These are phyloP conservation scores for Nycteola revayana DNA, from an alignment of 2,888 invertebrate genomes.

Conservation along the genomic window DNA sequence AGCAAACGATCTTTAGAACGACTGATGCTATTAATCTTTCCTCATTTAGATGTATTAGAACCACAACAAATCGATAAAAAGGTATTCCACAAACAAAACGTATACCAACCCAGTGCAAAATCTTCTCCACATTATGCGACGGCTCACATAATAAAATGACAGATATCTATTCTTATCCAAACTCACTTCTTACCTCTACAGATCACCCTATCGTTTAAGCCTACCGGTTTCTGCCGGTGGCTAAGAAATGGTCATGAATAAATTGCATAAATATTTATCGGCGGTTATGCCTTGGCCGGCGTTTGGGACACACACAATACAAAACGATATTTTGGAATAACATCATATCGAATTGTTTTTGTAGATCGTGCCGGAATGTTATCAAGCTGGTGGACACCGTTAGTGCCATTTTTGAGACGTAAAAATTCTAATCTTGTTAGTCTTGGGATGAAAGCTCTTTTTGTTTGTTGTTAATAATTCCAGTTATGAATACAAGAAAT, in stretches of 20 bases:
- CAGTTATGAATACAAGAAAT: no score
- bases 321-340: conserved; percentile 63
- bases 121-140: no score
- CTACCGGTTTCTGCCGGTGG: neutral
- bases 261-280: conserved; percentile 78
- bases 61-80: no score
- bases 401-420: conserved; percentile 65
- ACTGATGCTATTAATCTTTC: no score
- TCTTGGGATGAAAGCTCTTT: conserved; percentile 14
- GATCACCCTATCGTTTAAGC: neutral
- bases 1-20: no score
- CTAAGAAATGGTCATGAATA: conserved; percentile 53
- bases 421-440: conserved; percentile 39
- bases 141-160: no score
- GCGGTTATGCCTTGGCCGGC: conserved; percentile 61
- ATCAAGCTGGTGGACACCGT: conserved; percentile 63
- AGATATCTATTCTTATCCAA: no score
- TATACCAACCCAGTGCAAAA: no score
- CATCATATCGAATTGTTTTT: conserved; percentile 68
- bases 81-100: no score
- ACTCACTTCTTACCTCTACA: neutral
- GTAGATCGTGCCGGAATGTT: conserved; percentile 60
- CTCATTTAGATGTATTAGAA: no score
- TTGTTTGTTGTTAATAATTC: neutral
- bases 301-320: conserved; percentile 53